These are phyloP conservation scores for Holothuria glaberrima DNA, from an alignment of 35 echinoderm and acorn worm genomes.

Conservation along the genomic window DNA sequence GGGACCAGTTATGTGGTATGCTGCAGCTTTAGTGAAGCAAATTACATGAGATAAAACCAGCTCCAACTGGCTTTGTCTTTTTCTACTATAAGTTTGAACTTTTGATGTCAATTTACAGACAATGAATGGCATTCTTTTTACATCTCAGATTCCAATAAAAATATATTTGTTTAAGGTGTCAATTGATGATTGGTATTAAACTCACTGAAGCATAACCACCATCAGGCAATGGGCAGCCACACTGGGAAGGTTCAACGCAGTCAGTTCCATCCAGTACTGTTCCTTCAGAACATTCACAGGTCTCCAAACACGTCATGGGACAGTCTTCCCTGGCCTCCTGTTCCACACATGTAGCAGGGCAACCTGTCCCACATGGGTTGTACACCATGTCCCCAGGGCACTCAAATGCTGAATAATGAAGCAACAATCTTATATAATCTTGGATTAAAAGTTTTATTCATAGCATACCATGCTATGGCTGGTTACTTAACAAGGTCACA, in stretches of 20 bases:
- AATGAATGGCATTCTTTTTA: too few relatives aligned
- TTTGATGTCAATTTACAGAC: too few relatives aligned
- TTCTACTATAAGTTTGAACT: too few relatives aligned
- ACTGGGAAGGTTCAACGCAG: slow-evolving; percentile 67
- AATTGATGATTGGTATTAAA: not conserved
- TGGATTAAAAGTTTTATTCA: too few relatives aligned
- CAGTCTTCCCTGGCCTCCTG: slow-evolving; percentile 17
- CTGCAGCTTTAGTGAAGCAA: too few relatives aligned
- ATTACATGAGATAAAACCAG: too few relatives aligned
- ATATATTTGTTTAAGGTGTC: too few relatives aligned
- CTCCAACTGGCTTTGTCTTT: too few relatives aligned
- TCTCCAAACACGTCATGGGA: slow-evolving; percentile 68
- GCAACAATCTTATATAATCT: not conserved
- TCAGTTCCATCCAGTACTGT: slow-evolving; percentile 64
- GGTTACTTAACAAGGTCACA: too few relatives aligned
- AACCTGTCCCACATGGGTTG: slow-evolving; percentile 68
- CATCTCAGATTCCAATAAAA: too few relatives aligned
- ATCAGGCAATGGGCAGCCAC: slow-evolving; percentile 64
- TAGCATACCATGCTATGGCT: too few relatives aligned
- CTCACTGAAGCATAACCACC: slow-evolving; percentile 67
- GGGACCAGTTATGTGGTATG: too few relatives aligned
- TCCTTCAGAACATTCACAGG: slow-evolving; percentile 73
- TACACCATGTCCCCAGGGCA: slow-evolving; percentile 71
- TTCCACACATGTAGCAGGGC: slow-evolving; percentile 74
- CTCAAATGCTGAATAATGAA: slow-evolving; percentile 48